phyloP scores from a whole-genome alignment of 2,113 vertebrate genomes.

The Urocynchramus pylzowi region DNA sequence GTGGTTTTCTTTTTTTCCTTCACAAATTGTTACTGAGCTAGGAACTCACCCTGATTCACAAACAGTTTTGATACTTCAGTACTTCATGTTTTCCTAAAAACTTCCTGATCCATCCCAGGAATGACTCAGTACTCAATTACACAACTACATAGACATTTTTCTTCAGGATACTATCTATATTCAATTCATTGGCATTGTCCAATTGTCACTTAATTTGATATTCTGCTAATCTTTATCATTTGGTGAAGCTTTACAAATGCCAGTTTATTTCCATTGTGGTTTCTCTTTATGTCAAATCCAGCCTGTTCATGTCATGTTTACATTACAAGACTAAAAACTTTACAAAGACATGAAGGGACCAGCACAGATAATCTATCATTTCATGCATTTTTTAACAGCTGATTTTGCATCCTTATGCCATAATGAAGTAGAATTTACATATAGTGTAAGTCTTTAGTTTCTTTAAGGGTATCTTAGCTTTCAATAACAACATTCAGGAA shows the following conservation, averaged over 20 bases:
- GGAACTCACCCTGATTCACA: background rate
- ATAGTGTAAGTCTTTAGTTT: background rate
- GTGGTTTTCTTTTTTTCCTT: background rate
- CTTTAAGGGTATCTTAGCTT: background rate
- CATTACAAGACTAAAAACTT: background rate
- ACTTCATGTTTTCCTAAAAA: background rate
- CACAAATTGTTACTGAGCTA: background rate
- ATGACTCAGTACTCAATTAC: background rate
- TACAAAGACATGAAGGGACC: background rate
- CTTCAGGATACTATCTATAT: background rate
- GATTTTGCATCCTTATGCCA: background rate
- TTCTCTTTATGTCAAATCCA: background rate
- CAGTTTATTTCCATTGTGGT: background rate
- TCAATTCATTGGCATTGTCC: background rate
- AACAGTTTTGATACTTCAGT: background rate
- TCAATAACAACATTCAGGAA: background rate
- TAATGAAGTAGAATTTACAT: background rate
- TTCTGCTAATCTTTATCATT: background rate
- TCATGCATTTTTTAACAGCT: background rate
- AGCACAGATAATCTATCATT: background rate
- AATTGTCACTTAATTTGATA: background rate
- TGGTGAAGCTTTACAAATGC: background rate
- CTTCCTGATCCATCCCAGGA: background rate
- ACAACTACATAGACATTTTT: background rate
- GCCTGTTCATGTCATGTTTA: background rate